phyloP scores from a whole-genome alignment of 1,140 invertebrate species.

The Harpegnathos saltator region DNA sequence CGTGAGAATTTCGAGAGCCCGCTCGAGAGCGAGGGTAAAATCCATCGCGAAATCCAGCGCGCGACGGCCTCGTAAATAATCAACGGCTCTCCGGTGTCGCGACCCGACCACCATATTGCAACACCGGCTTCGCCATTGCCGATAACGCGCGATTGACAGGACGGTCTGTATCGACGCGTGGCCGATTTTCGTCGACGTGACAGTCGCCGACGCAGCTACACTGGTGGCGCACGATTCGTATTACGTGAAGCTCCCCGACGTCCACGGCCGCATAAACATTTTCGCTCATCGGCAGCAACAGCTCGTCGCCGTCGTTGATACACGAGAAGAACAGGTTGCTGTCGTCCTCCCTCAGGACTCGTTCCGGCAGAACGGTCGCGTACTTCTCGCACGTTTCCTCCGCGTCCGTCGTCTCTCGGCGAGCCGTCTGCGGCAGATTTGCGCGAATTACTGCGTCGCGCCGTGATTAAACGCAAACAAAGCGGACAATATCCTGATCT shows the following conservation, averaged over 20 bases:
- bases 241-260: conserved; percentile 75
- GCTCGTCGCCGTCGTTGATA: conserved; percentile 74
- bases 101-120: conserved; percentile 60
- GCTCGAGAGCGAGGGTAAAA: conserved; percentile 18
- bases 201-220: conserved; percentile 70
- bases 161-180: conserved; percentile 53
- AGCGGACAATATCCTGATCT: too few species aligned
- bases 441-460: neutral
- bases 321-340: conserved; percentile 71
- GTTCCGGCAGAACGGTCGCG: conserved; percentile 62
- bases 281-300: conserved; percentile 64
- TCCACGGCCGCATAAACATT: conserved; percentile 70
- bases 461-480: neutral
- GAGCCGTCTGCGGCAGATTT: conserved; percentile 41
- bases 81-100: conserved; percentile 42
- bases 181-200: conserved; percentile 42
- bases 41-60: conserved; percentile 40
- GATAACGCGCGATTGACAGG: conserved; percentile 44
- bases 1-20: conserved; percentile 4
- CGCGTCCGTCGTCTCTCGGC: conserved; percentile 33
- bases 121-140: neutral
- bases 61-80: conserved; percentile 48
- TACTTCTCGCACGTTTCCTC: conserved; percentile 38
- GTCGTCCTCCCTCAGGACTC: conserved; percentile 68
- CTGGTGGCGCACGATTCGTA: conserved; percentile 71